Base-by-base conservation (phyloP, 2,113 vertebrate genomes). In the Sylvia atricapilla region DNA sequence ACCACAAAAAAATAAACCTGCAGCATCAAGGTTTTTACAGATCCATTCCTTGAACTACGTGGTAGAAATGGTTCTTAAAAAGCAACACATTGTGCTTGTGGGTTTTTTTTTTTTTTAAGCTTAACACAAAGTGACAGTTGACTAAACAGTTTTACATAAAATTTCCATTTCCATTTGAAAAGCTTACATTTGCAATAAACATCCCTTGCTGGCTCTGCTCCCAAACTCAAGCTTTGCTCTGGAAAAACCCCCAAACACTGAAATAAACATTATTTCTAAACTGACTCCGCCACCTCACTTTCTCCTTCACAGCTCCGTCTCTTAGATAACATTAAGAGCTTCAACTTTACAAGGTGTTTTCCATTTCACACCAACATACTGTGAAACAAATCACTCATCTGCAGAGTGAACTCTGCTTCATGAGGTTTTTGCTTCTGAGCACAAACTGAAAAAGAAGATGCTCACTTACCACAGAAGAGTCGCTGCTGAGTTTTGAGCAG, bases 141-240 rank as follows among this genome's bases (percentile, higher is more conserved):
- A 92, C 73, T 87, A 81, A 81, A 84, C 72, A 81, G 59, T 72
- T 94, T 89, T 81, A 87, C 46, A 67, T 68, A 78, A 89, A 94
- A 95, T 89, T 78, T 89, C 77, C 37, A 93, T 89, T 95, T 88
- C 87, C 37, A 72, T 81, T 94, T 92, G 80, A 84, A 91, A 95
- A 43, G 46, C 64, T 92, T 83, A 77, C 44, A 69, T 66, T 92
- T 94, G 46, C 76, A 77, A 66, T 79, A 85, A 96, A 84, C 70
- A 85, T 60, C 49, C 41, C 13, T 79, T 92, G 28, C 58, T 89
- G 41, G 41, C 41, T 94, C 44, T 10, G 19, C 14, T 87, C 78
- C 56, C 49, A 72, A 84, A 75, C 15, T 85, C 74, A 60, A 43
- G 21, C 33, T 95, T 62, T 79, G 62, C 76, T 87, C 82, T 68